phyloP scores from a whole-genome alignment of 2,113 vertebrate genomes.

The Syngnathoides biaculeatus region DNA sequence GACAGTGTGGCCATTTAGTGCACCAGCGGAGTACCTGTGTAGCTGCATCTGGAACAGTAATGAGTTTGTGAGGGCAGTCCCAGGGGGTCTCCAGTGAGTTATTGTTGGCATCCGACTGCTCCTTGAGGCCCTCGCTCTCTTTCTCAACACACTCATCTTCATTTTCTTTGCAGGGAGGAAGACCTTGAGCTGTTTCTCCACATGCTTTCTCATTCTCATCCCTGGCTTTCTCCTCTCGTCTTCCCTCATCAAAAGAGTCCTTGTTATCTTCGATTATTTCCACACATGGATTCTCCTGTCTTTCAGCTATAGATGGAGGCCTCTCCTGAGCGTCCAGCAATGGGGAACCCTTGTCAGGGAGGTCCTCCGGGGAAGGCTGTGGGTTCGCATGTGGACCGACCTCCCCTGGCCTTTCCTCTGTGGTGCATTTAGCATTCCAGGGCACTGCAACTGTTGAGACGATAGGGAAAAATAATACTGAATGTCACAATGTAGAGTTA shows the following conservation, averaged over 20 bases:
- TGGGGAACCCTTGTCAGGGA: slow-evolving; percentile 62
- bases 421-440: neutral
- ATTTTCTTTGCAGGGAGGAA: slow-evolving; percentile 59
- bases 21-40: slow-evolving; percentile 27
- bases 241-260: slow-evolving; percentile 18
- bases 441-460: neutral
- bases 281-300: slow-evolving; percentile 15
- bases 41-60: slow-evolving; percentile 34
- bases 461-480: neutral
- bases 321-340: slow-evolving; percentile 72
- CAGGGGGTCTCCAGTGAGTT: slow-evolving; percentile 51
- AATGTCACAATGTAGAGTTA: neutral
- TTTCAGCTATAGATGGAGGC: slow-evolving; percentile 49
- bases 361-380: slow-evolving; percentile 62
- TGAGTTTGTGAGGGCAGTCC: slow-evolving; percentile 34
- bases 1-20: neutral
- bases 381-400: slow-evolving; percentile 35
- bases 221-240: slow-evolving; percentile 16
- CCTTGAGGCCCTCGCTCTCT: slow-evolving; percentile 49
- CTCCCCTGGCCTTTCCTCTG: slow-evolving; percentile 44
- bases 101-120: slow-evolving; percentile 63
- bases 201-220: neutral
- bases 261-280: slow-evolving; percentile 31
- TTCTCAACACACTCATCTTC: slow-evolving; percentile 56
- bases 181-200: slow-evolving; percentile 57